Evolutionary conservation across 2,797 vertebrate species (phyloP), one percentile per base, ranked within the genome.

Genomic region (Rhinichthys osculus): DNA sequence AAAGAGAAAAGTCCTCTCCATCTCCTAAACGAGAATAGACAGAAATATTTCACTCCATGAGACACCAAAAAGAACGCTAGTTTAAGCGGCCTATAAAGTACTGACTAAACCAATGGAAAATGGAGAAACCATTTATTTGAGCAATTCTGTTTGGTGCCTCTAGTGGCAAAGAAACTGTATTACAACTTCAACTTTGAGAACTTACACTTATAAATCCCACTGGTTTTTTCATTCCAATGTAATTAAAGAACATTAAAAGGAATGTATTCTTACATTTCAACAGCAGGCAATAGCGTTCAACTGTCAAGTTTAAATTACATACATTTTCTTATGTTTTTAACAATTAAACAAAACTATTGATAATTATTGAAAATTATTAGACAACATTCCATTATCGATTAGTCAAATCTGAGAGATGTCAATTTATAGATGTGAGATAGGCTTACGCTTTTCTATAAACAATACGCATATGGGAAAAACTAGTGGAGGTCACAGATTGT

Each of bases 1-100:
- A 97, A 78, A 94, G 93, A 89, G 96, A 93, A 72, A 96, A 97
- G 78, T 96, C 93, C 89, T 96, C 95, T 78, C 96, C 96, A 86
- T 97, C 96, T 95, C 94, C 98, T 99, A 92, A 77, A 74, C 81
- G 90, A 92, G 93, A 83, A 92, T 40, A 89, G 1, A 76, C 38
- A 90, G n/a, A 42, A 81, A 59, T 11, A 42, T 67, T 64, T 78
- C 16, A 72, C 50, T 59, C 33, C 74, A 27, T 84, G 66, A 59
- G 35, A n/a, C 69, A 35, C 17, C 50, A 76, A 52, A 11, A 17
- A 0, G 2, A 52, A 21, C 35, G 17, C 0, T 57, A n/a, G 11
- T 54, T 23, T 7, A 13, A 59, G 0, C 7, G 7, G 50, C 21
- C 50, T 7, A n/a, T 40, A 40, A 38, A 59, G 6, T 59, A 59